A percentile compares a stretch with the other conserved stretches of the same genome.
These are phyloP conservation scores for Atherinosoma microstoma DNA, from an alignment of 2,797 vertebrate species.

Conservation along the genomic window DNA sequence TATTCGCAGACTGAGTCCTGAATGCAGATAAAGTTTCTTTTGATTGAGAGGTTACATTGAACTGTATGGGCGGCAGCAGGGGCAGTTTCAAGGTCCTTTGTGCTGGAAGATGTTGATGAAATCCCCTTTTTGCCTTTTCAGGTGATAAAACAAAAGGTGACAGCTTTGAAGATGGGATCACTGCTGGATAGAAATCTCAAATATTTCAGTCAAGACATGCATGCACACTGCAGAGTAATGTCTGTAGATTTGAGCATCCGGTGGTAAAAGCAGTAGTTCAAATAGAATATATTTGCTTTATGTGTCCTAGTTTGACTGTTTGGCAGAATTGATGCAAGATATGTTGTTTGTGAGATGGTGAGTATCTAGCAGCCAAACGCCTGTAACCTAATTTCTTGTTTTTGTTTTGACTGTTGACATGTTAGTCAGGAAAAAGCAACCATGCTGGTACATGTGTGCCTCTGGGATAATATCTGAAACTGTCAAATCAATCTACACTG, in stretches of 20 bases:
- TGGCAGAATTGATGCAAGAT: conserved; percentile 23
- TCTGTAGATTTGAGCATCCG: conserved; percentile 29
- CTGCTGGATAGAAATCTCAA: conserved; percentile 52
- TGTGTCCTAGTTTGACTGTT: conserved; percentile 55
- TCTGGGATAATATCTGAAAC: conserved; percentile 26
- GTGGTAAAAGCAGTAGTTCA: conserved; percentile 30
- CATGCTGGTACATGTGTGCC: conserved; percentile 25
- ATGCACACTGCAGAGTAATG: conserved; percentile 16
- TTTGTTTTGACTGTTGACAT: conserved; percentile 52
- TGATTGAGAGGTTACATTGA: conserved; percentile 68
- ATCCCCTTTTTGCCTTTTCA: conserved; percentile 41
- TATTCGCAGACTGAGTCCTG: conserved; percentile 70
- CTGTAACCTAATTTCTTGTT: conserved; percentile 63
- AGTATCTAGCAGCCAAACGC: conserved; percentile 45
- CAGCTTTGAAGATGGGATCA: conserved; percentile 59
- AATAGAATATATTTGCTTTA: conserved; percentile 27
- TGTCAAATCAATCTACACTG: conserved; percentile 34
- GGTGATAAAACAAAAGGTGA: conserved; percentile 53
- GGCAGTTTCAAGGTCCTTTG: conserved; percentile 68
- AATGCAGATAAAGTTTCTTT: conserved; percentile 72
- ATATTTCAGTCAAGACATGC: conserved; percentile 46
- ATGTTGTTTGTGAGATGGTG: conserved; percentile 29
- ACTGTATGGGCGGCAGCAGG: conserved; percentile 41
- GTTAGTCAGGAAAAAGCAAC: conserved; percentile 42
- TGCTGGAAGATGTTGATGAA: conserved; percentile 53